Conservation (phyloP, 2,888 invertebrate species). For the Platycheirus albimanus region DNA sequence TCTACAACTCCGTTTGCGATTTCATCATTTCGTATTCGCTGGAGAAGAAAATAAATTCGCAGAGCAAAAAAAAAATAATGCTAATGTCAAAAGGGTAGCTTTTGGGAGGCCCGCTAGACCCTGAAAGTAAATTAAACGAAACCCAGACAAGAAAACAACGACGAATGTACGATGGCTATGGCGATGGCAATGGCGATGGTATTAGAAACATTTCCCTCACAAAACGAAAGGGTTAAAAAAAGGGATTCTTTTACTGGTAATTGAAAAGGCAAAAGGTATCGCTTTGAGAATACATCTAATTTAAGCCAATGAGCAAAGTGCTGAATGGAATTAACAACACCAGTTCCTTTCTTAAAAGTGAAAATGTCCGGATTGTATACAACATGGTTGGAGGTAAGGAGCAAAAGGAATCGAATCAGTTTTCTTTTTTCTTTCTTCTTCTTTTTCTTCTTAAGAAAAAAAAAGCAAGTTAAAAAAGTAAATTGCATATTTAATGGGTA, state of each 20-base stretch:
- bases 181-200: too few species aligned
- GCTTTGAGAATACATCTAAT: slow-evolving; percentile 47
- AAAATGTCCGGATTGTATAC: slow-evolving; percentile 35
- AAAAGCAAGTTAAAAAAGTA: slow-evolving; percentile 19
- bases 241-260: slow-evolving; percentile 48
- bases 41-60: slow-evolving; percentile 20
- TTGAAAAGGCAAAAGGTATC: slow-evolving; percentile 57
- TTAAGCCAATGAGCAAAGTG: slow-evolving; percentile 44
- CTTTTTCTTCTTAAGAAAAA: not conserved
- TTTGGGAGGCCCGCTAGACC: slow-evolving; percentile 23
- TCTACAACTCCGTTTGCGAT: slow-evolving; percentile 46
- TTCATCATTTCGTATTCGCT: slow-evolving; percentile 59
- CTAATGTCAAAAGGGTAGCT: slow-evolving; percentile 51
- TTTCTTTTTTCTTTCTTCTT: not conserved
- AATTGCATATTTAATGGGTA: slow-evolving; percentile 44
- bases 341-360: slow-evolving; percentile 35
- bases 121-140: slow-evolving; percentile 61
- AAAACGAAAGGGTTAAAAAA: slow-evolving; percentile 45
- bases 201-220: slow-evolving; percentile 31
- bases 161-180: slow-evolving; percentile 25
- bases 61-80: slow-evolving; percentile 37
- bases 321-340: slow-evolving; percentile 47
- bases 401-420: not conserved
- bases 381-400: not conserved
- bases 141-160: slow-evolving; percentile 56